phyloP scores from a whole-genome alignment of 2,113 vertebrate genomes.

The Climacteris rufus region DNA sequence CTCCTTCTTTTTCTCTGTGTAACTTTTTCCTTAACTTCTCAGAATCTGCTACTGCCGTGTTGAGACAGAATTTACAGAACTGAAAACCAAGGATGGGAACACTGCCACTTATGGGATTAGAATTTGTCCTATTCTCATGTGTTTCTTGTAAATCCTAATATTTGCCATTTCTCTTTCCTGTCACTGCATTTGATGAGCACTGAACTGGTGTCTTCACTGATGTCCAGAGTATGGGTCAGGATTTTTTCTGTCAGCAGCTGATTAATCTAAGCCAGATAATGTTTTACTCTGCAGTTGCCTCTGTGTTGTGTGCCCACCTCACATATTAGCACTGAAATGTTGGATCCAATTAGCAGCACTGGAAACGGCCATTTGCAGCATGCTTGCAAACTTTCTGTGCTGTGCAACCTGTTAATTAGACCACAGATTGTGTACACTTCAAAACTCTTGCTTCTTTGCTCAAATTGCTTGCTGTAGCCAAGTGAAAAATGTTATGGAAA shows the following conservation, averaged over 20 bases:
- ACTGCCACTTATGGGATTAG: not conserved
- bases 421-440: not conserved
- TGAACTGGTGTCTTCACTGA: not conserved
- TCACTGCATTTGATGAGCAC: not conserved
- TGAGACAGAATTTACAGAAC: not conserved
- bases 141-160: not conserved
- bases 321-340: not conserved
- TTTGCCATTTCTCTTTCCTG: not conserved
- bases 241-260: not conserved
- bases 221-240: not conserved
- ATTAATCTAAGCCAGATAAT: not conserved
- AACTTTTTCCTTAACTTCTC: not conserved
- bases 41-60: not conserved
- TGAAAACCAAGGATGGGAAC: not conserved
- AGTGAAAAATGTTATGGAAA: not conserved
- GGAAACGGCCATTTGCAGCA: not conserved
- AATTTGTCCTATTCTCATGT: not conserved
- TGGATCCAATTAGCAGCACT: not conserved
- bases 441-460: not conserved
- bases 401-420: not conserved
- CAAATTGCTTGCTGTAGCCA: not conserved
- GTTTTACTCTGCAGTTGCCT: not conserved
- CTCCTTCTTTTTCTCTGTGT: not conserved
- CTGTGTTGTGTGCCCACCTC: not conserved
- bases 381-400: constrained; percentile 3